A percentile compares a stretch with the other conserved stretches of the same genome.
phyloP scores from a whole-genome alignment of 2,888 invertebrate species.

The Catocala sponsa region DNA sequence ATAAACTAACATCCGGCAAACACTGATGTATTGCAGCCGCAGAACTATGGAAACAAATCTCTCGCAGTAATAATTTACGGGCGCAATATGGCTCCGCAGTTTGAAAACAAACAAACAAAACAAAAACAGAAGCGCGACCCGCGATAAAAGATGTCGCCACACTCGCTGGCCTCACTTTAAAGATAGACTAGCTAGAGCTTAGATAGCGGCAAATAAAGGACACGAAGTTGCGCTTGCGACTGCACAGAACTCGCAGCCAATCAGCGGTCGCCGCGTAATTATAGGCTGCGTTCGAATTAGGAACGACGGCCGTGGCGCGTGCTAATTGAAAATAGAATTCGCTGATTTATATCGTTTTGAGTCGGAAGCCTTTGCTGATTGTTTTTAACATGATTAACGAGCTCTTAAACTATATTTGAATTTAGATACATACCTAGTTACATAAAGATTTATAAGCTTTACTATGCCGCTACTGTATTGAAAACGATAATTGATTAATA shows the following conservation, averaged over 20 bases:
- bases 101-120: slow-evolving; percentile 80
- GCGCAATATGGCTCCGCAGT: slow-evolving; percentile 81
- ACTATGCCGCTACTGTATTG: slow-evolving; percentile 37
- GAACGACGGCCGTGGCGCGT: slow-evolving; percentile 74
- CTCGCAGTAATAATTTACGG: slow-evolving; percentile 83
- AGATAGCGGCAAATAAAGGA: slow-evolving; percentile 70
- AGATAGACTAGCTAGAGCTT: slow-evolving; percentile 74
- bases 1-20: slow-evolving; percentile 85
- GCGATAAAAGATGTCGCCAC: slow-evolving; percentile 85
- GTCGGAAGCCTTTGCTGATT: slow-evolving; percentile 70
- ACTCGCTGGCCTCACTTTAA: slow-evolving; percentile 74
- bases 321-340: slow-evolving; percentile 82
- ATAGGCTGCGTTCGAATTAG: slow-evolving; percentile 84
- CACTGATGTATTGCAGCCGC: slow-evolving; percentile 84
- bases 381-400: slow-evolving; percentile 66
- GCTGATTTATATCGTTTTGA: slow-evolving; percentile 73
- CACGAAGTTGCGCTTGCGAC: slow-evolving; percentile 64
- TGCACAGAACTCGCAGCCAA: slow-evolving; percentile 65
- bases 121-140: slow-evolving; percentile 77
- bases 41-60: slow-evolving; percentile 87
- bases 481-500: slow-evolving; percentile 41
- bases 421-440: slow-evolving; percentile 47
- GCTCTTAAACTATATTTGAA: slow-evolving; percentile 53
- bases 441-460: slow-evolving; percentile 44
- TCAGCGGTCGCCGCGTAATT: slow-evolving; percentile 77